A percentile compares a stretch with the other conserved stretches of the same genome.
These are phyloP conservation scores for Dolomedes plantarius DNA, from an alignment of 2,888 invertebrate species.

Conservation along the genomic window DNA sequence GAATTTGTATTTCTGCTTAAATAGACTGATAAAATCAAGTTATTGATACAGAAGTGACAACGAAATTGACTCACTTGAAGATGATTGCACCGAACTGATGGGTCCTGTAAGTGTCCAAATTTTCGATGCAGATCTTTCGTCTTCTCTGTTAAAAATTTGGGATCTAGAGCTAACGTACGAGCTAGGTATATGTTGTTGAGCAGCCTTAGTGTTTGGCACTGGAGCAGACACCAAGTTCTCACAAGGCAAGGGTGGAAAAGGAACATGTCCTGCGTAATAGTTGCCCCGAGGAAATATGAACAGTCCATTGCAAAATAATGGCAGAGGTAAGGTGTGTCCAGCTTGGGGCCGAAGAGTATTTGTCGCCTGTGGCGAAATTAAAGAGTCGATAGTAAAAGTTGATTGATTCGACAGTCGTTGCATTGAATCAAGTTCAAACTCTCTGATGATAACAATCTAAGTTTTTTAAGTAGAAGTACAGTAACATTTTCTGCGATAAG, in stretches of 20 bases:
- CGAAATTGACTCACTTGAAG: conserved; percentile 1
- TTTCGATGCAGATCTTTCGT: conserved; percentile 29
- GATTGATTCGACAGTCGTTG: conserved; percentile 51
- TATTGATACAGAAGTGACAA: too few relatives aligned
- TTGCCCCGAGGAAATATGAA: conserved; percentile 49
- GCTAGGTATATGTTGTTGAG: conserved; percentile 9
- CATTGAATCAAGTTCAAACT: conserved; percentile 22
- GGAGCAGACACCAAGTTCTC: conserved; percentile 9
- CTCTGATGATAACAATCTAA: background rate
- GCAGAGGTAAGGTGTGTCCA: conserved; percentile 31
- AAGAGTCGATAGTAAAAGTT: conserved; percentile 48
- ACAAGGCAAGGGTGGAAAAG: conserved; percentile 28
- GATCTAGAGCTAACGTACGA: background rate
- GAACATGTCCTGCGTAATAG: conserved; percentile 26
- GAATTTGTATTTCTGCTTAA: too few relatives aligned
- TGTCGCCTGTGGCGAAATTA: conserved; percentile 41
- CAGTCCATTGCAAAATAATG: conserved; percentile 49
- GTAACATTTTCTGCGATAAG: background rate
- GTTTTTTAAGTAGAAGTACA: background rate
- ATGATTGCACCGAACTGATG: conserved; percentile 16
- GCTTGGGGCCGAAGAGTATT: conserved; percentile 13
- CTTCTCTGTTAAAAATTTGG: conserved; percentile 17
- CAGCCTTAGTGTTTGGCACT: conserved; percentile 2
- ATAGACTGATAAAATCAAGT: too few relatives aligned
- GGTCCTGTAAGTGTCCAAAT: conserved; percentile 39